Evolutionary conservation across 2,797 vertebrate genomes (phyloP), one percentile per base, ranked within the genome.

Genomic region (Danio kyathit): DNA sequence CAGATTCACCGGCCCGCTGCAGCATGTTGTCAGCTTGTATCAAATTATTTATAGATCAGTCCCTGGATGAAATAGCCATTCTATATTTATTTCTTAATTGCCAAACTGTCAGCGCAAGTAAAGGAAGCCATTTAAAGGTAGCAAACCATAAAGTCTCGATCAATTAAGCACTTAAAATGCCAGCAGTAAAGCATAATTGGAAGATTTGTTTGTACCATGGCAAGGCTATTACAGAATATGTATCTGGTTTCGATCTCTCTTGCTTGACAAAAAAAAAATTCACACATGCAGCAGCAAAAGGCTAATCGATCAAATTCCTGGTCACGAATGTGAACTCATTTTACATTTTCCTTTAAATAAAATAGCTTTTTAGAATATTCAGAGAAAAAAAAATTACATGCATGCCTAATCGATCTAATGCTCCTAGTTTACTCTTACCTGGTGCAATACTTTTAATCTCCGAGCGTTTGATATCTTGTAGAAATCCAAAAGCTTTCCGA

Each of bases 201-300:
- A 74, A 71, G 70, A 80, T 86, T 90, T 88, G 90, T 90, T 89
- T 88, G 87, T 87, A 89, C 90, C 91, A 90, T 92, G 93, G 91
- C 90, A 87, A 89, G 91, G 88, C 90, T 91, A 89, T 94, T 93
- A 92, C 92, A 94, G 93, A 95, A 94, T 85, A 81, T 87, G 90
- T 93, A 91, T 97, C 95, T 90, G 92, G 93, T 97, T 96, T 95
- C 96, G 88, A 84, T 89, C 88, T 93, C 88, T 87, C 89, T 92
- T 94, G 95, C 94, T 94, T 89, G 93, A 93, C 91, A 91, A 93
- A 91, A 14, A 94, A 93, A 92, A 29, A 1, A 92, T 86, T 91
- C 90, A 91, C 92, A 83, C 64, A 52, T 41, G 64, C 43, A 67
- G 43, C 51, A 67, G 16, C 29, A 29, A 3, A 3, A n/a, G 12